phyloP scores from a whole-genome alignment of 2,888 invertebrate species.

The Neoscelio sp. region DNA sequence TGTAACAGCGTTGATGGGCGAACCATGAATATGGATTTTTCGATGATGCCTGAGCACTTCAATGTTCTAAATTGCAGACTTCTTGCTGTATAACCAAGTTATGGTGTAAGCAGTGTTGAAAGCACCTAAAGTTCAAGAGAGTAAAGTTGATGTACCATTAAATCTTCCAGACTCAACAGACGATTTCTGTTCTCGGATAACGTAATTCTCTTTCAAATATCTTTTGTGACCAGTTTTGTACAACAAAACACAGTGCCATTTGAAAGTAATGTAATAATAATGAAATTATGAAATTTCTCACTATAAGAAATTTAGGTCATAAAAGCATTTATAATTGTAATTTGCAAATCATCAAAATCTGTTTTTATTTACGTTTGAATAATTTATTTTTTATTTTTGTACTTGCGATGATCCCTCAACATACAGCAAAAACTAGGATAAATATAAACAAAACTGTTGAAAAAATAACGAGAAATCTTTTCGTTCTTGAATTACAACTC shows the following conservation, averaged over 20 bases:
- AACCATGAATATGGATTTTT: slow-evolving; percentile 73
- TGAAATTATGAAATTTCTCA: no score
- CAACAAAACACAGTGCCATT: no score
- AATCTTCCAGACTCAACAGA: slow-evolving; percentile 16
- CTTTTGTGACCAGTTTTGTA: background rate
- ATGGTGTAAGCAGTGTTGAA: slow-evolving; percentile 27
- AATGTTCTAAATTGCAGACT: slow-evolving; percentile 14
- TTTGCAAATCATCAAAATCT: no score
- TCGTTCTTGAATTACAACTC: slow-evolving; percentile 1
- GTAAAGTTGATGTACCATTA: slow-evolving; percentile 22
- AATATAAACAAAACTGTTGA: no score
- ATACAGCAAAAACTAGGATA: no score
- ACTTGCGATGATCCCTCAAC: no score
- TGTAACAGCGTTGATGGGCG: background rate
- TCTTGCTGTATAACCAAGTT: slow-evolving; percentile 36
- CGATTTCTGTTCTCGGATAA: background rate
- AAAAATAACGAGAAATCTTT: background rate
- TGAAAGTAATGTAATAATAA: no score
- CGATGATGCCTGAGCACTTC: slow-evolving; percentile 32
- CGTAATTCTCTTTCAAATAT: background rate
- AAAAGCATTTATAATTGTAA: no score
- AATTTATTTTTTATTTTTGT: no score
- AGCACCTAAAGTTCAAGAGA: slow-evolving; percentile 22
- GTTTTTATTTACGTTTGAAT: no score
- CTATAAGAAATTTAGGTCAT: no score